Evolutionary conservation across 1,140 invertebrate genomes (phyloP).

Genomic region (Popillia japonica): DNA sequence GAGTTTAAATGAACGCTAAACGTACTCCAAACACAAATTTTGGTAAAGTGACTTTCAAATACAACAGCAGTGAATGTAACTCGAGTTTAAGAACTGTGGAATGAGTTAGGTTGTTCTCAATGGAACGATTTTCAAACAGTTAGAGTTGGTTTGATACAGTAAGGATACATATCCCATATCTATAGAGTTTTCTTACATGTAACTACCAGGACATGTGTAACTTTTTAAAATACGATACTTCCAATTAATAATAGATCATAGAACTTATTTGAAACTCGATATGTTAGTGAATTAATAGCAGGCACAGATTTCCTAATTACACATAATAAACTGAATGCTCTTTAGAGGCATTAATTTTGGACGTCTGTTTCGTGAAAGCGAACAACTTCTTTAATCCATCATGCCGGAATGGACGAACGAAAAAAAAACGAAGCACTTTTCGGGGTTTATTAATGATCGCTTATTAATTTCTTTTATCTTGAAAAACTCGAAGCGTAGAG

Average conservation of each 20-base stretch:
- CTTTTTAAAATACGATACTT: too few relatives aligned
- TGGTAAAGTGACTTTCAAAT: too few relatives aligned
- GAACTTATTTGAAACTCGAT: neutral
- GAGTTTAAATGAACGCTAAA: too few relatives aligned
- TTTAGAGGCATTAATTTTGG: neutral
- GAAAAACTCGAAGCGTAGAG: neutral
- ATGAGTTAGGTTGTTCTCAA: too few relatives aligned
- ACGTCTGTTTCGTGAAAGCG: neutral
- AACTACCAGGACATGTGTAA: too few relatives aligned
- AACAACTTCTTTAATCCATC: constrained; percentile 4
- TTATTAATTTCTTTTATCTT: constrained; percentile 8
- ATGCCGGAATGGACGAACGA: neutral
- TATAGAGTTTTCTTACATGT: too few relatives aligned
- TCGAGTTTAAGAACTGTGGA: too few relatives aligned
- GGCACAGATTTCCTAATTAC: neutral
- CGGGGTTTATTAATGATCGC: neutral
- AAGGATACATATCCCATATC: too few relatives aligned
- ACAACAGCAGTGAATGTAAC: too few relatives aligned
- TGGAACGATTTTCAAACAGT: too few relatives aligned
- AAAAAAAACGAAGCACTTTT: neutral
- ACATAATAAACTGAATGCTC: neutral
- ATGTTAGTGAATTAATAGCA: neutral
- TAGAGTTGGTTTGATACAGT: too few relatives aligned
- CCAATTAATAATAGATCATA: neutral
- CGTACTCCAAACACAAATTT: too few relatives aligned